Evolutionary conservation across 2,888 invertebrate species (phyloP), one percentile per base, ranked within the genome.

Genomic region (Ectemnius cavifrons): DNA sequence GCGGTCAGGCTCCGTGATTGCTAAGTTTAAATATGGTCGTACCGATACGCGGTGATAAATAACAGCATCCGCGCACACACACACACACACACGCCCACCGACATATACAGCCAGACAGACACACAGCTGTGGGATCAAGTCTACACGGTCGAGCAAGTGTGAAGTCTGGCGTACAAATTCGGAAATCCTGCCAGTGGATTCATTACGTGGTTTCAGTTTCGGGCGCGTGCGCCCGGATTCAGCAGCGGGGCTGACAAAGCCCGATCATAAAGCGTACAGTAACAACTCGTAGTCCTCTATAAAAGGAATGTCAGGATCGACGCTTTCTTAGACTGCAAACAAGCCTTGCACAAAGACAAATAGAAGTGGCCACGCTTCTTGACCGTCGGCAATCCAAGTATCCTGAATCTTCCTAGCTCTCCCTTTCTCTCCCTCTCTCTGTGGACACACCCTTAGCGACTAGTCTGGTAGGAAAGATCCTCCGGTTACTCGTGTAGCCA

Each of bases 101-200:
- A 58, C 58, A 58, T 16, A 56, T 16, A 13, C 45, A 66, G 63
- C 69, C 56, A 69, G 69, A 63, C 28, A 60, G 8, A 27, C 16
- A 23, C 47, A 60, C 20, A 6, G 47, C 11, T 23, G 20, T 45
- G 62, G 45, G 57, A 20, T 45, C 37, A 67, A 61, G 61, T 56
- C 46, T 46, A 14, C 60, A 47, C 18, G 57, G 61, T 45, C 49
- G 67, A 58, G 63, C 66, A 67, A 73, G 66, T 52, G 61, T 57
- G 62, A 67, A 57, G 62, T 62, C 18, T 56, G 5, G 47, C 63
- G 46, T 13, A n/a, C 3, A 37, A 49, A 70, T 67, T 70, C 49
- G 67, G 63, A 62, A 70, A 67, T 76, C 60, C 20, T 28, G 16
- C 57, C 57, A 65, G 66, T 61, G 57, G 61, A 64, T 74, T 74